Evolutionary conservation across 2,888 invertebrate genomes (phyloP).

Genomic region (Chromoteleia sp.): DNA sequence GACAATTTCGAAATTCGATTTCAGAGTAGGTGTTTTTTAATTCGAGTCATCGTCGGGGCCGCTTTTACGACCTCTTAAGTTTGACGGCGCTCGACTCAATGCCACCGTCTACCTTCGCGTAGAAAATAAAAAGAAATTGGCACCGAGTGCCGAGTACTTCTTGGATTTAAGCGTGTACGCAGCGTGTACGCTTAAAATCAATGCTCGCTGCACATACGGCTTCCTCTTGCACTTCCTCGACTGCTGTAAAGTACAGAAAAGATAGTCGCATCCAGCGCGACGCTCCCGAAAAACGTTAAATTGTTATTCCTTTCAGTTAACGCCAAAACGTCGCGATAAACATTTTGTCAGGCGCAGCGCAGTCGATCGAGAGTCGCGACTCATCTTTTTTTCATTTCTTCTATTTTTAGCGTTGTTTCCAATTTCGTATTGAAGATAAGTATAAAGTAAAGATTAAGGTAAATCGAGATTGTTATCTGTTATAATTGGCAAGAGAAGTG

Average conservation of each 20-base stretch:
- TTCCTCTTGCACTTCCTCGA: constrained; percentile 70
- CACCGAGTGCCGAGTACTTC: constrained; percentile 51
- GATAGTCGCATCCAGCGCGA: constrained; percentile 28
- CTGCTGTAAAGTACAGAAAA: constrained; percentile 46
- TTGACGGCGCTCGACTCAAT: constrained; percentile 24
- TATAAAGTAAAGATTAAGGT: too few species aligned
- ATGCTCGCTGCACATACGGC: constrained; percentile 80
- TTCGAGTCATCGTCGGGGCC: constrained; percentile 10
- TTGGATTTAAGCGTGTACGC: constrained; percentile 57
- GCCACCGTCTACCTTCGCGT: constrained; percentile 22
- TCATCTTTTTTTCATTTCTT: too few species aligned
- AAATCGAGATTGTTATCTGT: too few species aligned
- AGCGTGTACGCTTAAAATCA: constrained; percentile 79
- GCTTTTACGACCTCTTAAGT: constrained; percentile 30
- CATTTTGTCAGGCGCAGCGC: constrained; percentile 7
- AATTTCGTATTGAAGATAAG: neutral
- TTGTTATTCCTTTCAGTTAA: constrained; percentile 34
- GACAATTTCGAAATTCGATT: neutral
- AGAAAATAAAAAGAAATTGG: constrained; percentile 56
- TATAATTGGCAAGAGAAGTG: too few species aligned
- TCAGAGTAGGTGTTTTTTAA: constrained; percentile 10
- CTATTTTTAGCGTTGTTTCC: too few species aligned
- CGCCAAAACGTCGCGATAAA: constrained; percentile 1
- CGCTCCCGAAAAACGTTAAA: constrained; percentile 30
- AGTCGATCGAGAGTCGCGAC: too few species aligned